These are phyloP conservation scores for Cyrtonyx montezumae DNA, from an alignment of 2,113 vertebrate genomes.

Conservation along the genomic window DNA sequence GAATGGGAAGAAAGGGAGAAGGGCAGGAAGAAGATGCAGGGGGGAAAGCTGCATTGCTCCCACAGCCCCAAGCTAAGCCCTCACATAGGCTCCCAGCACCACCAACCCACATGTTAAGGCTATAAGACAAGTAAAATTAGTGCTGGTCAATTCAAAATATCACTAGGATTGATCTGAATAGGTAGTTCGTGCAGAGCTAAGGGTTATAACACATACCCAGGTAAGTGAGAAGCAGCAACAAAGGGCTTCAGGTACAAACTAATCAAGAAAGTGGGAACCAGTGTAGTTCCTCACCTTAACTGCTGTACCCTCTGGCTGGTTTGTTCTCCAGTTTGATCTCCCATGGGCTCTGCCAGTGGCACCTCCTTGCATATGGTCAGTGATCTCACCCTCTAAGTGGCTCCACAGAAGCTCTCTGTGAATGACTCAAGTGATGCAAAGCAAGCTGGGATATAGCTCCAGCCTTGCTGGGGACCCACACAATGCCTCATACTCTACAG, in stretches of 20 bases:
- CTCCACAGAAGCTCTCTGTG: background rate
- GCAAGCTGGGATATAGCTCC: background rate
- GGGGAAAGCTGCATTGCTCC: background rate
- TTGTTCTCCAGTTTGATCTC: background rate
- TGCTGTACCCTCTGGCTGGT: background rate
- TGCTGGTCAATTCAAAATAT: background rate
- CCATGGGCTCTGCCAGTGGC: background rate
- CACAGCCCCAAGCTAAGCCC: background rate
- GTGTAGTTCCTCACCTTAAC: background rate
- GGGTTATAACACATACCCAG: background rate
- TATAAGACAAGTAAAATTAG: background rate
- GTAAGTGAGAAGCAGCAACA: background rate
- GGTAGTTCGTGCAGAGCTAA: background rate
- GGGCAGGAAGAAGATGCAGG: background rate
- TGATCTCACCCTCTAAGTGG: background rate
- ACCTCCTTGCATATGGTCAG: background rate
- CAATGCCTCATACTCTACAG: background rate
- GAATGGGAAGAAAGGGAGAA: background rate
- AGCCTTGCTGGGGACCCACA: background rate
- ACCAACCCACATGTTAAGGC: background rate
- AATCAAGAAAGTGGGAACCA: background rate
- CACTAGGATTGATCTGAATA: background rate
- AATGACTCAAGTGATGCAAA: background rate
- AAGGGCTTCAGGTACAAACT: background rate
- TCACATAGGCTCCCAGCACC: background rate